phyloP scores from a whole-genome alignment of 2,797 vertebrate species.

The Pangasius macronema region DNA sequence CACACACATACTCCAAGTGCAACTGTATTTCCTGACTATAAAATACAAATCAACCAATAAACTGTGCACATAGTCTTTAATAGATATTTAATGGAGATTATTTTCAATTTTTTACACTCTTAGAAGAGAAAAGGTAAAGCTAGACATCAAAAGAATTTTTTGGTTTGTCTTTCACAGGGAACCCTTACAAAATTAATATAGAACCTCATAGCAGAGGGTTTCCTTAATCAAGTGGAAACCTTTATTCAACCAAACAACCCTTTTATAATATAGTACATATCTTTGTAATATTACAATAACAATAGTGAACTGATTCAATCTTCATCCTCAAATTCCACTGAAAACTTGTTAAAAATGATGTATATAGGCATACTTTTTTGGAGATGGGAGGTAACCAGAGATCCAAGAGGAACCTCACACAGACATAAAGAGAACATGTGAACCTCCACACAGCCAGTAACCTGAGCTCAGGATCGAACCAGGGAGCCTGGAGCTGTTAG shows the following conservation, averaged over 20 bases:
- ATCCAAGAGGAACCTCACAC: not conserved
- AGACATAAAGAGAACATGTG: too few relatives aligned
- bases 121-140: not conserved
- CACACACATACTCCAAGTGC: slow-evolving; percentile 23
- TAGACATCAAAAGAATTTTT: not conserved
- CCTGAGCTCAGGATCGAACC: too few relatives aligned
- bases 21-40: slow-evolving; percentile 8
- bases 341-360: not conserved
- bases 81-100: not conserved
- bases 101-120: not conserved
- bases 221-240: not conserved
- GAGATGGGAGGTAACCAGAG: not conserved
- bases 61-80: not conserved
- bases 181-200: not conserved
- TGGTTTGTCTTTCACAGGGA: not conserved
- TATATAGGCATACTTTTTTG: not conserved
- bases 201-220: not conserved
- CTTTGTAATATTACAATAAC: not conserved
- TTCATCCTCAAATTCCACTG: not conserved
- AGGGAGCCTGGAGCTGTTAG: too few relatives aligned
- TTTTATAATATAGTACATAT: not conserved
- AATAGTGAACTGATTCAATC: not conserved
- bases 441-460: too few relatives aligned
- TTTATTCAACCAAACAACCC: not conserved
- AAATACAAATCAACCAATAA: slow-evolving; percentile 20